Evolutionary conservation across 2,888 invertebrate species (phyloP).

Genomic region (Epinotia nisella): DNA sequence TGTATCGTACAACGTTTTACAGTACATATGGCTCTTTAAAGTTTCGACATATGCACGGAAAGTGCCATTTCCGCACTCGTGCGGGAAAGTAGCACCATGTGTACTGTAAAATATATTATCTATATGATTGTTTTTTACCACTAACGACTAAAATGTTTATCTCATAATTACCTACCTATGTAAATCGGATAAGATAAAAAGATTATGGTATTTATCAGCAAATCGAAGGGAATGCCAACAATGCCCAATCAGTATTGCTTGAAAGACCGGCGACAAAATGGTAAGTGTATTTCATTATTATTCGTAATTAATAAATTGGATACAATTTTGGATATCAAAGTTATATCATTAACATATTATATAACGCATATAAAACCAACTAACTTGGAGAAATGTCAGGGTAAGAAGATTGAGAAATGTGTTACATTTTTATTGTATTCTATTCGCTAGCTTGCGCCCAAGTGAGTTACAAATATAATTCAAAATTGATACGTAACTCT

Average conservation of each 20-base stretch:
- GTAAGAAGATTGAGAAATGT: neutral
- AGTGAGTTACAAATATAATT: neutral
- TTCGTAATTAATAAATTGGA: slow-evolving; percentile 4
- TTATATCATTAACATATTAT: too few species aligned
- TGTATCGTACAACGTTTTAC: too few species aligned
- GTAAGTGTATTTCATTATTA: slow-evolving; percentile 57
- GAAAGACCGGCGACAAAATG: slow-evolving; percentile 65
- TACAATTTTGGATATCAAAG: neutral
- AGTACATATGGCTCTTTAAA: too few species aligned
- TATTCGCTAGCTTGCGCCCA: neutral
- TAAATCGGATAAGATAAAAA: slow-evolving; percentile 65
- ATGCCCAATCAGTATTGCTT: slow-evolving; percentile 51
- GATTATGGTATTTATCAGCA: slow-evolving; percentile 55
- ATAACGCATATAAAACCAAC: too few species aligned
- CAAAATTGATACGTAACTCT: neutral
- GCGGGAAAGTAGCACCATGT: too few species aligned
- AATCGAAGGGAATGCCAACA: slow-evolving; percentile 47
- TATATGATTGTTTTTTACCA: slow-evolving; percentile 42
- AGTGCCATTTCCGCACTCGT: too few species aligned
- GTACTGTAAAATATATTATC: slow-evolving; percentile 1
- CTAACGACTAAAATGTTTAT: slow-evolving; percentile 45
- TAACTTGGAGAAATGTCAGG: neutral
- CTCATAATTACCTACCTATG: slow-evolving; percentile 53
- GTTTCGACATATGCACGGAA: too few species aligned
- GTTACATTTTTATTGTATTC: neutral